Conservation (phyloP, 2,113 vertebrate genomes). For the Psilopogon haemacephalus region DNA sequence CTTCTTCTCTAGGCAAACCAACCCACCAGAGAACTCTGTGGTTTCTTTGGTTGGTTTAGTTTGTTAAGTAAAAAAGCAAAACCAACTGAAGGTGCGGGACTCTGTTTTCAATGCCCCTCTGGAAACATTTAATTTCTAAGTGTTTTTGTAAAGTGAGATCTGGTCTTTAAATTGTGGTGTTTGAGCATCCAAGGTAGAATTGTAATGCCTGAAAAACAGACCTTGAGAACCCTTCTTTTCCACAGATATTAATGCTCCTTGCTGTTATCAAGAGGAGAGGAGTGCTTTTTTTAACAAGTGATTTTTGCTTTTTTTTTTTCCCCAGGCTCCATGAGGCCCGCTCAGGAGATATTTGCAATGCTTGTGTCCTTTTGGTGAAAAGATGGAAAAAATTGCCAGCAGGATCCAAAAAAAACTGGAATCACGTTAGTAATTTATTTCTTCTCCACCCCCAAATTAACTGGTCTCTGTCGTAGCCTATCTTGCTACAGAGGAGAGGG, state of each 20-base stretch:
- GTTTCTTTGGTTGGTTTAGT: background rate
- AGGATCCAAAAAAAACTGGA: constrained; percentile 99
- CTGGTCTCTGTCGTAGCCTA: background rate
- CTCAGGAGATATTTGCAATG: constrained; percentile 98
- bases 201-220: background rate
- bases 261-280: background rate
- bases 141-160: background rate
- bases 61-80: background rate
- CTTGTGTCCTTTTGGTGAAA: constrained; percentile 96
- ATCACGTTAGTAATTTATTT: constrained; percentile 85
- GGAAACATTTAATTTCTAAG: background rate
- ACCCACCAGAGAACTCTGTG: background rate
- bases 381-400: constrained; percentile 97
- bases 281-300: background rate
- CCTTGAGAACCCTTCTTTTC: background rate
- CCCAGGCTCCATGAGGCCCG: constrained; percentile 90
- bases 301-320: constrained; percentile 1
- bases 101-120: background rate
- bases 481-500: background rate
- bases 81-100: background rate
- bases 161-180: background rate
- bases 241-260: background rate
- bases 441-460: background rate
- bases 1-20: background rate
- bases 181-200: background rate